Percentiles rank a stretch among this genome's conserved stretches.
Evolutionary conservation across 1,140 invertebrate species (phyloP).

Genomic region (Bombus difficillimus): DNA sequence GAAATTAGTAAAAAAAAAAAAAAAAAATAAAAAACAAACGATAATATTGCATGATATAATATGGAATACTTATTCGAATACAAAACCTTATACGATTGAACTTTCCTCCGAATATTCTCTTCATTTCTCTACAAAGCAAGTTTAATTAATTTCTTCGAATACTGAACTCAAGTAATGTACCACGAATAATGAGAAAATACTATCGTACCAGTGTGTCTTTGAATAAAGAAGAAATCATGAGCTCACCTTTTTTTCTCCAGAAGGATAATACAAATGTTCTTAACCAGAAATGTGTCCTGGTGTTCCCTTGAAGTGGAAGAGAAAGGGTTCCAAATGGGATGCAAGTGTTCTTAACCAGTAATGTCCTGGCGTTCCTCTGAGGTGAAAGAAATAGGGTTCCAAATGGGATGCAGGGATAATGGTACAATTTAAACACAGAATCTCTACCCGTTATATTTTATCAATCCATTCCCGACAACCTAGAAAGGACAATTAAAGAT

Average conservation of each 20-base stretch:
- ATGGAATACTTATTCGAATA: no score
- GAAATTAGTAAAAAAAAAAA: no score
- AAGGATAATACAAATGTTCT: not conserved
- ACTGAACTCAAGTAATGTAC: no score
- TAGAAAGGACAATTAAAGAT: conserved; percentile 11
- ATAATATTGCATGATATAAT: no score
- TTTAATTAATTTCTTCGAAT: no score
- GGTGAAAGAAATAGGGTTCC: not conserved
- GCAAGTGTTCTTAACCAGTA: not conserved
- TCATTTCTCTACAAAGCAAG: no score
- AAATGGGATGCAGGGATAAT: not conserved
- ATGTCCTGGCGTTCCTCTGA: not conserved
- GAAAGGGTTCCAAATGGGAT: not conserved
- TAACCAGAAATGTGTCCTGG: not conserved
- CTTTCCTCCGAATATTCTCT: no score
- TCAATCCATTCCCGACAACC: not conserved
- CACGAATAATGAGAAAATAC: no score
- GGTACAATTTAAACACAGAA: conserved; percentile 13
- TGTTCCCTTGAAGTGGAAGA: not conserved
- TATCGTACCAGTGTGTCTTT: not conserved
- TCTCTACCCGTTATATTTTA: conserved; percentile 24
- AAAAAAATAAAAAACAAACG: no score
- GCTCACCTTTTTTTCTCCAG: conserved; percentile 23
- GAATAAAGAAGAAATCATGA: conserved; percentile 22
- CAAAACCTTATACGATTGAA: no score